These are phyloP conservation scores for Stomorhina lunata DNA, from an alignment of 2,888 invertebrate genomes.

Conservation along the genomic window DNA sequence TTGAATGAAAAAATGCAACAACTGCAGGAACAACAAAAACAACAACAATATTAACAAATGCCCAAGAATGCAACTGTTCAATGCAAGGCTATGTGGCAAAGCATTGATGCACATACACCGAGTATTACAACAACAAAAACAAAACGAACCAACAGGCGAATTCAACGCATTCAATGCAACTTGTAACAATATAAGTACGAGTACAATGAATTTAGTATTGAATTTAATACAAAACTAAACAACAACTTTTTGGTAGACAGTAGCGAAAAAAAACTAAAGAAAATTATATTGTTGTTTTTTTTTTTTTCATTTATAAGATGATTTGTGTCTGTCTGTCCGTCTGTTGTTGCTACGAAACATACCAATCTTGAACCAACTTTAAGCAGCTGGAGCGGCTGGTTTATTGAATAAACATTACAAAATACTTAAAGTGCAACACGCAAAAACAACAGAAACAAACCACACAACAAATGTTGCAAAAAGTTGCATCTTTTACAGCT, in stretches of 20 bases:
- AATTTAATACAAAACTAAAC: constrained; percentile 22
- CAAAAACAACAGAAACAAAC: constrained; percentile 6
- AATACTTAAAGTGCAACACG: constrained; percentile 55
- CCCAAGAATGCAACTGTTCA: constrained; percentile 54
- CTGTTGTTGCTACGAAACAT: not conserved
- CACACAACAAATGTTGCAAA: constrained; percentile 30
- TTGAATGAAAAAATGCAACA: constrained; percentile 68
- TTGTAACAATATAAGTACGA: not conserved
- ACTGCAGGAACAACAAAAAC: too few relatives aligned
- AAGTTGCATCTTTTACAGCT: constrained; percentile 36
- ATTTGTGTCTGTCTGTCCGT: constrained; percentile 20
- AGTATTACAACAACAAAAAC: constrained; percentile 6
- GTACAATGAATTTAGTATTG: too few relatives aligned
- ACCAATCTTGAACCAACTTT: constrained; percentile 25
- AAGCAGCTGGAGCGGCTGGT: constrained; percentile 69
- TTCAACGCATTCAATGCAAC: too few relatives aligned
- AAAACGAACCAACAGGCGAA: too few relatives aligned
- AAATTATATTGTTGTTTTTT: constrained; percentile 37
- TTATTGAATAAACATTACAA: constrained; percentile 78
- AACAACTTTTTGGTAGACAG: constrained; percentile 68
- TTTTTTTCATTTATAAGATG: constrained; percentile 24
- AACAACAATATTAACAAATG: too few relatives aligned
- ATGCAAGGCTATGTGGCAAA: constrained; percentile 37
- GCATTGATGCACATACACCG: constrained; percentile 44
- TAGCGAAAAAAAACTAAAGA: constrained; percentile 23